phyloP scores from a whole-genome alignment of 1,140 invertebrate genomes.

The Hyphantria cunea region DNA sequence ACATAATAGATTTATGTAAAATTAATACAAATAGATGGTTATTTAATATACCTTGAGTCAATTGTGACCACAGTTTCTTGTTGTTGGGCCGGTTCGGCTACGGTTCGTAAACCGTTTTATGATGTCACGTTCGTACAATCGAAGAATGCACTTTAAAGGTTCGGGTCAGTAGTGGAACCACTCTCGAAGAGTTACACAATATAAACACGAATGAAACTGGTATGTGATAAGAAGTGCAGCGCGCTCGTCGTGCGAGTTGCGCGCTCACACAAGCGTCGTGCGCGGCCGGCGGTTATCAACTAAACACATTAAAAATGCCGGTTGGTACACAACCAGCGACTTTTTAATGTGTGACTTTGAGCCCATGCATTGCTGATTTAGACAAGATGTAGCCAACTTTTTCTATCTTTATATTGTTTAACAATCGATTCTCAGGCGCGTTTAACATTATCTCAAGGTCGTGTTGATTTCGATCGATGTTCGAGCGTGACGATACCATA shows the following conservation, averaged over 20 bases:
- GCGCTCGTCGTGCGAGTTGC: constrained; percentile 34
- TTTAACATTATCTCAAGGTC: constrained; percentile 26
- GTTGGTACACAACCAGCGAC: constrained; percentile 48
- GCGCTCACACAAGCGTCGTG: constrained; percentile 51
- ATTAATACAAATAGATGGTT: constrained; percentile 22
- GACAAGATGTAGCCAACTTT: constrained; percentile 31
- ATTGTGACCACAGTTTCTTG: constrained; percentile 38
- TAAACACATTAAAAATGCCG: constrained; percentile 72
- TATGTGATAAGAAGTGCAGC: constrained; percentile 33
- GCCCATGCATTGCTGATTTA: constrained; percentile 50
- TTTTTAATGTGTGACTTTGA: constrained; percentile 51
- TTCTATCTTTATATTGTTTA: constrained; percentile 19
- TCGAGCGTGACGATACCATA: constrained; percentile 12
- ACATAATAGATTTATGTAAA: constrained; percentile 23
- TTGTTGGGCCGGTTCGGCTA: constrained; percentile 28
- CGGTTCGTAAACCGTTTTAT: background rate
- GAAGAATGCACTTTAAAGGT: constrained; percentile 9
- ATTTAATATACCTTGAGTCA: constrained; percentile 45
- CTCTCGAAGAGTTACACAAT: constrained; percentile 11
- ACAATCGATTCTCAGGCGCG: constrained; percentile 23
- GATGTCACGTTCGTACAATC: constrained; percentile 2
- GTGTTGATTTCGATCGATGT: constrained; percentile 26
- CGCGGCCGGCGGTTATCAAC: constrained; percentile 67
- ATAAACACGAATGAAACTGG: constrained; percentile 26
- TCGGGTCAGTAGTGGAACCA: constrained; percentile 12